A percentile compares a stretch with the other conserved stretches of the same genome.
phyloP scores from a whole-genome alignment of 2,797 vertebrate species.

The Martes flavigula region DNA sequence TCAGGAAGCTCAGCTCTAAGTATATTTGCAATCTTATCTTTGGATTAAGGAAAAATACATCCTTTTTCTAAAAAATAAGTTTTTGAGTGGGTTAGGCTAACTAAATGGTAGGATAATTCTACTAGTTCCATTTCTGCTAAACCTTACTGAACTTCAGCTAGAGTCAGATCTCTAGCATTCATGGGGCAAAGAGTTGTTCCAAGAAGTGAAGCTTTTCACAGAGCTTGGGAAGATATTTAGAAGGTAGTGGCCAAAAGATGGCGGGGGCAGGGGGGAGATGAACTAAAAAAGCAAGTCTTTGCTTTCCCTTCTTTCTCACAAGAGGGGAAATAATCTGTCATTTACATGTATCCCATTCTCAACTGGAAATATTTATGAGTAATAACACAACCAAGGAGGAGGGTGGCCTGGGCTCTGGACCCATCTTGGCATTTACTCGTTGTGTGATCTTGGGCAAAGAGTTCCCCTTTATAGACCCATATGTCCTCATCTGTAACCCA shows the following conservation, averaged over 20 bases:
- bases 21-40: constrained; percentile 56
- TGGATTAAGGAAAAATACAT: constrained; percentile 40
- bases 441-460: background rate
- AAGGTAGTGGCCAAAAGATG: background rate
- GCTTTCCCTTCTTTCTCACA: background rate
- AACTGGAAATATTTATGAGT: background rate
- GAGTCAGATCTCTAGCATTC: background rate
- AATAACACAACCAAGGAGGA: background rate
- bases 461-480: background rate
- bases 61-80: background rate
- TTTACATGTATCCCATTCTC: background rate
- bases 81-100: background rate
- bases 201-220: background rate
- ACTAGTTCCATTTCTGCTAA: background rate
- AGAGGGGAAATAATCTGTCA: background rate
- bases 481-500: background rate
- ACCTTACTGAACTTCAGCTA: background rate
- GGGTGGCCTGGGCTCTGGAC: background rate
- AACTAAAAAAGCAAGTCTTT: background rate
- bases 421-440: background rate
- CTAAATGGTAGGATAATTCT: background rate
- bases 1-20: constrained; percentile 49
- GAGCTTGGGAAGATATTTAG: background rate
- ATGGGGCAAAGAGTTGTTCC: background rate
- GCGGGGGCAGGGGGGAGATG: background rate